Base-by-base conservation (phyloP, 2,113 vertebrate species). In the Desmodus rotundus region DNA sequence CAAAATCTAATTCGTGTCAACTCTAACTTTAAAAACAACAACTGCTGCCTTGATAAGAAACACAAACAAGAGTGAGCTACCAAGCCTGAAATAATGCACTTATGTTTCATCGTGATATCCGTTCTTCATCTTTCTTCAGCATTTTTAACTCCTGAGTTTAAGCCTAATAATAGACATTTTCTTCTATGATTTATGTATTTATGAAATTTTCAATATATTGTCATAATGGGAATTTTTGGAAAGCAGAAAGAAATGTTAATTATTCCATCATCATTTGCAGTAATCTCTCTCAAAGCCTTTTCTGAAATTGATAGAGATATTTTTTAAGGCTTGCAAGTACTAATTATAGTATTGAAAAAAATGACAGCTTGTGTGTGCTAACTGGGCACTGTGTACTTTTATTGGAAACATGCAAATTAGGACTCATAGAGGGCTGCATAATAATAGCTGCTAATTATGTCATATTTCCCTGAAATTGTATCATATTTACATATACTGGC, bases 301-400 rank as follows among this genome's bases (percentile, higher is more conserved):
- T 94, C 87, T 94, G 91, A 61, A 67, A 33, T 94, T 89, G 89
- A 87, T 78, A 96, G 95, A 97, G 95, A 70, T 88, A 87, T 81
- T 87, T 97, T 98, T 96, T 94, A 83, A 97, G 81, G 3, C 0
- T 92, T 94, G 52, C 76, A 97, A 98, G 93, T 95, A 96, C 80
- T 98, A 98, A 98, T 98, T 98, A 97, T 36, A 90, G 70, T 95
- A 94, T 87, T 97, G 96, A 43, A 96, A 98, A 97, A 98, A 97
- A 89, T 97, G 76, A 96, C 73, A 96, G 88, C 84, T 91, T 82
- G 16, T 98, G 63, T 56, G 36, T 97, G 96, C 95, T 97, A 82
- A 96, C 94, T 77, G 33, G 63, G 91, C 96, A 83, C 96, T 95
- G 89, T 97, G 84, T 97, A 98, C 94, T 95, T 96, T 97, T 94